A percentile compares a stretch with the other conserved stretches of the same genome.
These are phyloP conservation scores for Diuraphis noxia DNA, from an alignment of 1,140 invertebrate genomes.

Conservation along the genomic window DNA sequence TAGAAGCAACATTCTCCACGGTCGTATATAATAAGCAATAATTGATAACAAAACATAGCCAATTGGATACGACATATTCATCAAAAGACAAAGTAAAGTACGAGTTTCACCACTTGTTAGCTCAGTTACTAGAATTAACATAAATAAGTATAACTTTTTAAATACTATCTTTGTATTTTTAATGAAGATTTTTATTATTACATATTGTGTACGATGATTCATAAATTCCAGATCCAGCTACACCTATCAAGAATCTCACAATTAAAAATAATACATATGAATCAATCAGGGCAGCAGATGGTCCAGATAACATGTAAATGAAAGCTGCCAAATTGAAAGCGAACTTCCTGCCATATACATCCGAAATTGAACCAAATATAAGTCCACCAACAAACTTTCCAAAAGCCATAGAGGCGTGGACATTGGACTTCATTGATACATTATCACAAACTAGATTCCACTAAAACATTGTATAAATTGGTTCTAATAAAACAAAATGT, in stretches of 20 bases:
- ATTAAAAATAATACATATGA: conserved; percentile 64
- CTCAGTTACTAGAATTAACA: conserved; percentile 66
- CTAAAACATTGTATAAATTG: conserved; percentile 57
- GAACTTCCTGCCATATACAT: conserved; percentile 64
- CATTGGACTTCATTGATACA: conserved; percentile 61
- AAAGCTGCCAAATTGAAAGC: conserved; percentile 62
- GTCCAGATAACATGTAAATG: conserved; percentile 63
- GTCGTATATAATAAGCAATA: conserved; percentile 63
- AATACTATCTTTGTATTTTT: background rate
- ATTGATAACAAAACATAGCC: conserved; percentile 65
- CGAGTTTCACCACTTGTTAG: conserved; percentile 66
- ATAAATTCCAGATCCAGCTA: conserved; percentile 65
- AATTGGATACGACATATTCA: conserved; percentile 65
- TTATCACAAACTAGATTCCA: conserved; percentile 65
- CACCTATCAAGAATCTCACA: conserved; percentile 64
- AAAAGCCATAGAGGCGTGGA: conserved; percentile 63
- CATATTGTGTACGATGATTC: conserved; percentile 67
- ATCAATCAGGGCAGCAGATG: conserved; percentile 63
- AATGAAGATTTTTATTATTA: conserved; percentile 59
- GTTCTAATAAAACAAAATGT: background rate
- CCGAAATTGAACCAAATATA: conserved; percentile 64
- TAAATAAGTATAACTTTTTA: too few relatives aligned
- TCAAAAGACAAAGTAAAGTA: conserved; percentile 67
- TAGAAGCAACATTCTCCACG: conserved; percentile 61
- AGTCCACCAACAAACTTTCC: conserved; percentile 66